phyloP scores from a whole-genome alignment of 2,797 vertebrate genomes.

The Pagetopsis macropterus region DNA sequence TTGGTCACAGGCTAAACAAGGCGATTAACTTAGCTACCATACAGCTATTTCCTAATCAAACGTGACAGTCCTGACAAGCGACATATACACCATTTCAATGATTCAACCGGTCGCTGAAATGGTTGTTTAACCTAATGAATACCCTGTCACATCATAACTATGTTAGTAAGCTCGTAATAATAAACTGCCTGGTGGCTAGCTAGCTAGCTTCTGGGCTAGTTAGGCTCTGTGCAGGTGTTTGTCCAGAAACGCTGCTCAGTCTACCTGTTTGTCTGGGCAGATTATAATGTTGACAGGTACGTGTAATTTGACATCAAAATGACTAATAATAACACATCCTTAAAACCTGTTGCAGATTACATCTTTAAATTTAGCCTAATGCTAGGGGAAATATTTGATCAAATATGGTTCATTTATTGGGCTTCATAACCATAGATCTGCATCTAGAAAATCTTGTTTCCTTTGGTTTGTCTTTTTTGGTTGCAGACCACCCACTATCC shows the following conservation, averaged over 20 bases:
- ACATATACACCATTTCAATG: background rate
- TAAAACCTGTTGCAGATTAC: constrained; percentile 22
- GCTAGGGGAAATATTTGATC: background rate
- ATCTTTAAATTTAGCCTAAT: background rate
- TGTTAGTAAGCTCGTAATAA: background rate
- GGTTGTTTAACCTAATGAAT: accelerated
- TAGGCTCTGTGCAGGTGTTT: constrained; percentile 17
- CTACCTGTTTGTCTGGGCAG: background rate
- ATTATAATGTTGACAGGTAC: background rate
- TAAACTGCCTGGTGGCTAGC: background rate
- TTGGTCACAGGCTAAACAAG: constrained; percentile 27
- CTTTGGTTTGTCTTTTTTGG: background rate
- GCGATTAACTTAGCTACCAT: constrained; percentile 41
- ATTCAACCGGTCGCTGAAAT: accelerated
- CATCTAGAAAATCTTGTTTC: background rate
- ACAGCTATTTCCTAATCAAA: constrained; percentile 18
- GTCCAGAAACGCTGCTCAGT: background rate
- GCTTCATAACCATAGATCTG: too few relatives aligned
- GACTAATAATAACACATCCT: too few relatives aligned
- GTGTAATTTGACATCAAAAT: background rate
- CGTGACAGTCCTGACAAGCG: background rate
- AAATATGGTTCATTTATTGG: background rate
- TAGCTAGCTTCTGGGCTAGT: constrained; percentile 16
- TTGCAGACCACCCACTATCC: background rate
- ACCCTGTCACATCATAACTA: background rate